These are phyloP conservation scores for Bombus difficillimus DNA, from an alignment of 1,140 invertebrate species.

Conservation along the genomic window DNA sequence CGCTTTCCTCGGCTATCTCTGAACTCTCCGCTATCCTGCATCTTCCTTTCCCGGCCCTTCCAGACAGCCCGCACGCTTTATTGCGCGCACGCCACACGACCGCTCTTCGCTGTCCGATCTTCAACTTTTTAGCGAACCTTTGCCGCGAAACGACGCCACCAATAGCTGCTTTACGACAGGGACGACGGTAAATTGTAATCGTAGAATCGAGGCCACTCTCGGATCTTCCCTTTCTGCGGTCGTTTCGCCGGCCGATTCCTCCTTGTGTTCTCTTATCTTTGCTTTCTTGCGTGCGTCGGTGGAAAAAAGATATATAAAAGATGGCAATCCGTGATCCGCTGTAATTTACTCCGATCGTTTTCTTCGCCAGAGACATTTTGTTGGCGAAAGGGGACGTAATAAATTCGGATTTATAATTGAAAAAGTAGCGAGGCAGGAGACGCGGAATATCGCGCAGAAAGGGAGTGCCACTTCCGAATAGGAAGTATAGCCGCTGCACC, in stretches of 20 bases:
- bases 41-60: no score
- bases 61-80: no score
- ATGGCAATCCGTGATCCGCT: not conserved
- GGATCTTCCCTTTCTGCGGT: not conserved
- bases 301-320: not conserved
- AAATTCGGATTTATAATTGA: conserved; percentile 14
- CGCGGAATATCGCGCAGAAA: not conserved
- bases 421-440: not conserved
- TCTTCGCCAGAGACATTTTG: not conserved
- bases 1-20: not conserved
- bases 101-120: no score
- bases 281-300: not conserved
- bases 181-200: not conserved
- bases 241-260: not conserved
- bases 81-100: no score
- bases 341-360: not conserved
- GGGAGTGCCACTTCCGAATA: not conserved
- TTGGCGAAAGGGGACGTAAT: not conserved
- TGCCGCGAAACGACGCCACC: not conserved
- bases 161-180: not conserved
- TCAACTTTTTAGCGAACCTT: not conserved
- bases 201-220: not conserved
- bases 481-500: not conserved
- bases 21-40: not conserved
- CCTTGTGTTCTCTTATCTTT: not conserved